Base-by-base conservation (phyloP, 2,888 invertebrate genomes). In the Pilophorus perplexus region DNA sequence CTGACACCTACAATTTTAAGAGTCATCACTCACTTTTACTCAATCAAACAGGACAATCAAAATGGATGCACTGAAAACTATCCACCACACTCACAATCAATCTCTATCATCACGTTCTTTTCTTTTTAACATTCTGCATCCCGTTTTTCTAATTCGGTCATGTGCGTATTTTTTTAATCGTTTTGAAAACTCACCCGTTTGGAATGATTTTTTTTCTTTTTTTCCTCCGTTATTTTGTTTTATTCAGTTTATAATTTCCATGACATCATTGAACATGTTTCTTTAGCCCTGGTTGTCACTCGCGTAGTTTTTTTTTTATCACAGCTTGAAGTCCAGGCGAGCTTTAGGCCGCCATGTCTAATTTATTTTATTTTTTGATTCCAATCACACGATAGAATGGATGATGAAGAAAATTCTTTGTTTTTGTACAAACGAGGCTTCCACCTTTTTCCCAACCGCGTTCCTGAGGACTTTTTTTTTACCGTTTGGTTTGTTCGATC, bases 371-470 rank as follows among this genome's bases (percentile, higher is more conserved):
- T 55, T 55, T 52, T 55, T 38, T 55, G 5, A 22, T 52, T 33
- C 38, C 44, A 44, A 25, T 20, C 67, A 67, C 42, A 62, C 23
- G 28, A 48, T 48, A 64, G 64, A 52, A 68, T 57, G 60, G 71
- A 68, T 57, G 60, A 71, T 72, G 73, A 73, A 73, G 74, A 74
- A 74, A 74, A 74, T 74, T 74, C 74, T 74, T 74, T 74, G 74
- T 74, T 74, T 69, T 59, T 67, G 40, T 59, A 22, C 25, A 28
- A 5, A n/a, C 18, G 6, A 28, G 52, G 23, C 6, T 23, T 2
- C 12, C 23, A 48, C 16, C n/a, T 16, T 22, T 16, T 12, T 14
- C 52, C 52, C 52, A 25, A 14, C 18, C 27, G 28, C 52, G 52
- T 2, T 20, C 22, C 20, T 22, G 16, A 57, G 48, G 50, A 25